Base-by-base conservation (phyloP, 2,113 vertebrate genomes). In the Gadus macrocephalus region DNA sequence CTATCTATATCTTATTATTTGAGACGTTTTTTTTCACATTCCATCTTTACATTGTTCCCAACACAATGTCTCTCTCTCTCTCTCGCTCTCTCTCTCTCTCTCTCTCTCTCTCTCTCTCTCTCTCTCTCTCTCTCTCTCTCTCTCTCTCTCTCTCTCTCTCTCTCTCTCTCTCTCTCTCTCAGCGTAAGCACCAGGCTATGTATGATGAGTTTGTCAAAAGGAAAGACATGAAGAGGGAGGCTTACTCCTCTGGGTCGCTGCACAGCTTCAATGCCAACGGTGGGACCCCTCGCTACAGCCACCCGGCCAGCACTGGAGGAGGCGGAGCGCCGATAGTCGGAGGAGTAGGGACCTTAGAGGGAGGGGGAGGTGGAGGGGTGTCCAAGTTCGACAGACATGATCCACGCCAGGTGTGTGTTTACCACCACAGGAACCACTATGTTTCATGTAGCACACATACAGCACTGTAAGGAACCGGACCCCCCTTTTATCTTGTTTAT, bases 151-250 rank as follows among this genome's bases (percentile, higher is more conserved):
- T 66, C 8, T 19, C 59, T n/a, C 28, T 71, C 16, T 56, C 63
- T 75, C 16, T 74, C 35, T 82, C 64, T 79, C 25, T 28, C 63
- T 2, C 31, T 69, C 69, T 6, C 66, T 35, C 53, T 16, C 78
- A 93, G 92, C 85, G 92, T 9, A 93, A 93, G 66, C 92, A 93
- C 85, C 92, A 91, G 71, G 86, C 90, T 4, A 92, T 92, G 91
- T 93, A 93, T 70, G 89, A 93, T 86, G 92, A 93, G 85, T 93
- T 93, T 89, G 89, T 92, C 74, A 92, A 92, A 78, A 92, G 91
- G 80, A 93, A 93, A 79, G 91, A 93, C 68, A 89, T 93, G 81
- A 93, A 93, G 83, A 84, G 91, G 83, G 92, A 93, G 82, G 90
- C 90, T 2, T 92, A 88, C 81, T 82, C 87, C 69, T 88, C 89